These are phyloP conservation scores for Venusia cambrica DNA, from an alignment of 2,888 invertebrate genomes.

Conservation along the genomic window DNA sequence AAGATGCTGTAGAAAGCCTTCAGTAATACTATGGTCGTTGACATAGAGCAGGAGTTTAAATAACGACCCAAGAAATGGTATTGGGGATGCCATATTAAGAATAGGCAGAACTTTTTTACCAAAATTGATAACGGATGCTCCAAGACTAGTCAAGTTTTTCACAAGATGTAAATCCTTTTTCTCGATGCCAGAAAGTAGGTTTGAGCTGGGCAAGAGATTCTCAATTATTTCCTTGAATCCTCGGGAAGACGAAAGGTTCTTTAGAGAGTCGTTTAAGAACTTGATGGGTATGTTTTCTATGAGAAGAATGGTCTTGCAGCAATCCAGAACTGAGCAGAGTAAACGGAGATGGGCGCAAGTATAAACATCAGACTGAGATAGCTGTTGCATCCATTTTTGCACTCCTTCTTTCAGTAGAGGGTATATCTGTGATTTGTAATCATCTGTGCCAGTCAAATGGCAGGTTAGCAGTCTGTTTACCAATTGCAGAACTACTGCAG, in stretches of 20 bases:
- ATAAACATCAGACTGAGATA: slow-evolving; percentile 55
- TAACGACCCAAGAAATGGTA: slow-evolving; percentile 64
- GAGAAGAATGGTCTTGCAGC: slow-evolving; percentile 54
- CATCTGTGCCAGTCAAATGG: slow-evolving; percentile 40
- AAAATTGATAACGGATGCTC: slow-evolving; percentile 53
- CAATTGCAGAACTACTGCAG: slow-evolving; percentile 76
- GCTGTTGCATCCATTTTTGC: slow-evolving; percentile 74
- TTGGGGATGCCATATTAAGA: slow-evolving; percentile 55
- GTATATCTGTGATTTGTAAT: slow-evolving; percentile 57
- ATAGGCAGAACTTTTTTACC: slow-evolving; percentile 61
- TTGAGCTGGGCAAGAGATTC: slow-evolving; percentile 60
- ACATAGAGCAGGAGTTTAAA: slow-evolving; percentile 53
- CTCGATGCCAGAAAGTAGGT: slow-evolving; percentile 62
- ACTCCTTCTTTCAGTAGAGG: slow-evolving; percentile 62
- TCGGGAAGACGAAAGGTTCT: slow-evolving; percentile 58
- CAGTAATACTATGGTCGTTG: slow-evolving; percentile 53
- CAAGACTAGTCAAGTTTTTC: slow-evolving; percentile 61
- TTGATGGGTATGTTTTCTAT: slow-evolving; percentile 50
- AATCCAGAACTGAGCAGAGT: slow-evolving; percentile 59
- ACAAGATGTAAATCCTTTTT: slow-evolving; percentile 49
- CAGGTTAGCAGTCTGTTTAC: slow-evolving; percentile 54
- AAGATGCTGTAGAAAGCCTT: slow-evolving; percentile 58
- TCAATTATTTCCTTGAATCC: slow-evolving; percentile 67
- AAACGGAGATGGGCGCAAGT: slow-evolving; percentile 69
- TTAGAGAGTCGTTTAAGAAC: slow-evolving; percentile 52